Conservation (phyloP, 1,140 invertebrate species). For the Cydia pomonella region DNA sequence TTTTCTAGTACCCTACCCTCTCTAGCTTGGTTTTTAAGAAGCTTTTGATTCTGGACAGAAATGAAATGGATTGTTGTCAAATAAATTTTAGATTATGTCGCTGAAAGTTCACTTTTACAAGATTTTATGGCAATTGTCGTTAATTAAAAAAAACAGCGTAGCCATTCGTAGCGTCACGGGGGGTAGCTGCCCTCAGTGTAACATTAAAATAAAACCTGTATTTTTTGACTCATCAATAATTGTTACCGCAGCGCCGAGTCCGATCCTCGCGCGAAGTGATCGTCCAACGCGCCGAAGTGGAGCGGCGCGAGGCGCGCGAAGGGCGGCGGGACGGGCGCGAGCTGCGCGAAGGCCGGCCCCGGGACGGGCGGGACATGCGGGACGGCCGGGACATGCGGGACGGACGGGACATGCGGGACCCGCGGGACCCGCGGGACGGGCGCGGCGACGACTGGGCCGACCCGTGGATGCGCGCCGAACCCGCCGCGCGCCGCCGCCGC, state of each 20-base stretch:
- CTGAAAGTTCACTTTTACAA: too few relatives aligned
- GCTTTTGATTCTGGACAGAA: too few relatives aligned
- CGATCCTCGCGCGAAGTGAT: slow-evolving; percentile 89
- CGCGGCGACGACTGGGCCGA: slow-evolving; percentile 94
- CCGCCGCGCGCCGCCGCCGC: slow-evolving; percentile 68
- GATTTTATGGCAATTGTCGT: too few relatives aligned
- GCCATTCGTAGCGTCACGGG: too few relatives aligned
- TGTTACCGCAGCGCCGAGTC: slow-evolving; percentile 79
- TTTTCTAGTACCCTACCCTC: too few relatives aligned
- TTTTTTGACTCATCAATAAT: background rate
- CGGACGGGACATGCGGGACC: slow-evolving; percentile 59
- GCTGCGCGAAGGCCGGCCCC: slow-evolving; percentile 39
- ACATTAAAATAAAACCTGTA: too few relatives aligned
- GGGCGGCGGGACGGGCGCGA: slow-evolving; percentile 38
- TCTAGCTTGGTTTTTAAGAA: too few relatives aligned
- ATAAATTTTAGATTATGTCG: too few relatives aligned
- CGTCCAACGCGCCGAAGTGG: slow-evolving; percentile 84
- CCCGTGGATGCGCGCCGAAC: slow-evolving; percentile 90
- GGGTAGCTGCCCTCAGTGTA: too few relatives aligned
- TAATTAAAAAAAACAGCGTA: too few relatives aligned
- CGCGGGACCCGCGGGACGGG: slow-evolving; percentile 84
- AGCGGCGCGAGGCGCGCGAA: slow-evolving; percentile 67
- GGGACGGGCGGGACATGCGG: slow-evolving; percentile 84
- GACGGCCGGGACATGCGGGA: slow-evolving; percentile 82
- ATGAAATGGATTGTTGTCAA: too few relatives aligned